Evolutionary conservation across 2,888 invertebrate species (phyloP), one percentile per base, ranked within the genome.

Genomic region (Hirudinaria manillensis): DNA sequence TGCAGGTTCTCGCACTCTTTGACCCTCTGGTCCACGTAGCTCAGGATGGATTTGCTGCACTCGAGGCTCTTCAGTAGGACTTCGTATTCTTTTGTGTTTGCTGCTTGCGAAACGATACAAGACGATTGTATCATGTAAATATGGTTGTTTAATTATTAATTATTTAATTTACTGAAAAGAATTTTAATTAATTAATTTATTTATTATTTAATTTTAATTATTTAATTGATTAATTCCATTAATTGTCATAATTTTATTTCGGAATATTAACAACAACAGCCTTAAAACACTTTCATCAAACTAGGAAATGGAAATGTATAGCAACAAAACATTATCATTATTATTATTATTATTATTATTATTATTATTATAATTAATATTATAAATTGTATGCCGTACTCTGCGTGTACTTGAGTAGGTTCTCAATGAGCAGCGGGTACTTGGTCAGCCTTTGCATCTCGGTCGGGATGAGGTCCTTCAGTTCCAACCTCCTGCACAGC

Each of bases 401-500:
- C 76, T 83, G 82, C 80, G 90, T 90, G 82, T 90, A 89, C 83
- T 91, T 91, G 75, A 89, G 89, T 72, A 93, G 87, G 82, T 90
- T 91, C 84, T 93, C 93, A 82, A 94, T 89, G 24, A 93, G 87
- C 77, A 94, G 86, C 0, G 93, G 94, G 85, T 94, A 94, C 86
- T 94, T 94, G 68, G 93, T 93, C 77, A 94, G 88, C 81, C 92
- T 87, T 80, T 88, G 91, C 90, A 94, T 91, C 80, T 92, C 92
- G 71, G 91, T 91, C n/a, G 93, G 91, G 82, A 94, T 89, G 84
- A 95, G 90, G 83, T 94, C 94, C 82, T 92, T 89, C 73, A 94
- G 88, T 85, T 92, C 92, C 81, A 93, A 87, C 51, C 93, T 79
- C 53, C 93, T 89, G 82, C 94, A 95, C 65, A 91, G 87, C 36